These are phyloP conservation scores for Ptychoptera albimana DNA, from an alignment of 2,888 invertebrate genomes.

Conservation along the genomic window DNA sequence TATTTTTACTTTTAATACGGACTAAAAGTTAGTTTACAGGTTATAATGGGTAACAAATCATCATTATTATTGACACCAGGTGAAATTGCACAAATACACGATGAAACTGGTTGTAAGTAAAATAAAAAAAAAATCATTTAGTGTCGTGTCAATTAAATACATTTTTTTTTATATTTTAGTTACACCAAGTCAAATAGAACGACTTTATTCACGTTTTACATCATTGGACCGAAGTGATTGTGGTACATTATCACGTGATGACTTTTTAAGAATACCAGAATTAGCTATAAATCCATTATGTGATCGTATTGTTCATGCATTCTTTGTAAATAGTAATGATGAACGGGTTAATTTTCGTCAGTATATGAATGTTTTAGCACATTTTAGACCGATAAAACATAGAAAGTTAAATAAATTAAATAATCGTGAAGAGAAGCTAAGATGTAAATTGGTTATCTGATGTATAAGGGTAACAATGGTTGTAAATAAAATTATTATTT, in stretches of 20 bases:
- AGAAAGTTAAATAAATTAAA: slow-evolving; percentile 82
- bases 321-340: slow-evolving; percentile 79
- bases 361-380: slow-evolving; percentile 90
- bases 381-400: slow-evolving; percentile 87
- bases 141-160: not conserved
- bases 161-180: slow-evolving; percentile 43
- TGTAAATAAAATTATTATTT: slow-evolving; percentile 5
- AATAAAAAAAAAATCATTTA: no score
- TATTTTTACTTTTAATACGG: no score
- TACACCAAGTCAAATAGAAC: slow-evolving; percentile 94
- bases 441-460: slow-evolving; percentile 51
- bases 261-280: slow-evolving; percentile 94
- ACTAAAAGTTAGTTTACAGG: no score
- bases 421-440: slow-evolving; percentile 83
- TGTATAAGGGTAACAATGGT: not conserved
- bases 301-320: slow-evolving; percentile 94
- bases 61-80: slow-evolving; percentile 84
- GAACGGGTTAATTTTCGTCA: slow-evolving; percentile 94
- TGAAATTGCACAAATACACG: slow-evolving; percentile 93
- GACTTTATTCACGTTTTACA: slow-evolving; percentile 93
- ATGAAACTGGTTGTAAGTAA: slow-evolving; percentile 94
- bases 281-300: slow-evolving; percentile 96
- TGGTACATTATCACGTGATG: slow-evolving; percentile 88
- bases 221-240: slow-evolving; percentile 92
- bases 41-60: slow-evolving; percentile 83